A percentile compares a stretch with the other conserved stretches of the same genome.
phyloP scores from a whole-genome alignment of 2,888 invertebrate genomes.

The Poecilobothrus nobilitatus region DNA sequence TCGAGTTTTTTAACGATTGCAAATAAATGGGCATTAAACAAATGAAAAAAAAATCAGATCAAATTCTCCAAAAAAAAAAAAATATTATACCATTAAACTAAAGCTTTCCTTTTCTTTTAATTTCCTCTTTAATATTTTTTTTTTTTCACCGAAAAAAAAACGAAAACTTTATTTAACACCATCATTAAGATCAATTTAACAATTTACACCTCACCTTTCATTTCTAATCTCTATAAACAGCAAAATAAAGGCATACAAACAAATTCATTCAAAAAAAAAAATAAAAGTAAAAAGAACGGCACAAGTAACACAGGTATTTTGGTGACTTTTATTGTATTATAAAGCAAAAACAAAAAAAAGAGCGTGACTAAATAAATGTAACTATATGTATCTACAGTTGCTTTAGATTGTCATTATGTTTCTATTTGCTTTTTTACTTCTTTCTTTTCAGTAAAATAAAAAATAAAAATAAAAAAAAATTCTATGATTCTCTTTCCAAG shows the following conservation, averaged over 20 bases:
- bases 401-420: too few relatives aligned
- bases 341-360: too few relatives aligned
- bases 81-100: background rate
- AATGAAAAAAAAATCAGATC: too few relatives aligned
- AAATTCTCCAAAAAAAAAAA: too few relatives aligned
- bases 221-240: background rate
- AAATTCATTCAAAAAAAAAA: background rate
- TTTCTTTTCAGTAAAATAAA: too few relatives aligned
- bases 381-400: too few relatives aligned
- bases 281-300: background rate
- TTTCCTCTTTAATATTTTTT: background rate
- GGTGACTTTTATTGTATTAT: background rate
- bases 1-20: too few relatives aligned
- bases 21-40: too few relatives aligned
- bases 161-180: background rate
- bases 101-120: background rate
- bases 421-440: too few relatives aligned
- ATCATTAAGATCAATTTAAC: background rate
- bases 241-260: background rate
- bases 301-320: background rate
- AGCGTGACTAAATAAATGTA: too few relatives aligned
- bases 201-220: background rate
- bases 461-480: too few relatives aligned
- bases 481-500: too few relatives aligned
- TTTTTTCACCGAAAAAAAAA: background rate